Base-by-base conservation (phyloP, 2,888 invertebrate genomes). In the Lithosia quadra region DNA sequence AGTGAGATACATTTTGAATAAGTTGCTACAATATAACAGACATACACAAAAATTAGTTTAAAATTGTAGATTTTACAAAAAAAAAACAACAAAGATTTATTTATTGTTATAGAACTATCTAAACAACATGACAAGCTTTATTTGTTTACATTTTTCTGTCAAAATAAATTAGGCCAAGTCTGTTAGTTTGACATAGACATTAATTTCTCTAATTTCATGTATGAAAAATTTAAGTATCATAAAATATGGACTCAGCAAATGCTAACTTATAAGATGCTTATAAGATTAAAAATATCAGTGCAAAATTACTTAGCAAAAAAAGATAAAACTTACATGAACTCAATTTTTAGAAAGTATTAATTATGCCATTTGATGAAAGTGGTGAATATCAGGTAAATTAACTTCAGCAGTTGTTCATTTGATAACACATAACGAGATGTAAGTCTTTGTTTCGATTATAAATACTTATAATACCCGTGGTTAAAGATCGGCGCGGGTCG, bases 261-360 rank as follows among this genome's bases (percentile, higher is more conserved):
- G n/a, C 22, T 39, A 18, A n/a, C n/a, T 9, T 43, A n/a, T 24
- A 5, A 0, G 18, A 11, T 24, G 9, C n/a, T 9, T 43, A n/a
- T 24, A 5, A 0, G 18, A 11, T 24, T 49, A 36, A n/a, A 21
- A 18, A 11, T 43, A 62, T 28, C 28, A 2, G 24, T 49, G 10
- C 15, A 18, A 55, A 36, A 49, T 36, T 28, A 24, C 68, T n/a
- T 55, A 72, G 67, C 72, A 72, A 62, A 71, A 69, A 63, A 69
- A 53, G 34, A n/a, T 34, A 18, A 53, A 81, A 93, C 94, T 93
- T 88, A 94, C 94, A 93, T 92, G 89, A 90, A 91, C 87, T 86
- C 85, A 91, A 90, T 88, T 78, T 63, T 76, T 87, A 85, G 84
- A 90, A 88, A 89, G 84, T 88, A 78, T 73, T 71, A 72, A 77